Base-by-base conservation (phyloP, 2,797 vertebrate genomes). In the Babyrousa celebensis region DNA sequence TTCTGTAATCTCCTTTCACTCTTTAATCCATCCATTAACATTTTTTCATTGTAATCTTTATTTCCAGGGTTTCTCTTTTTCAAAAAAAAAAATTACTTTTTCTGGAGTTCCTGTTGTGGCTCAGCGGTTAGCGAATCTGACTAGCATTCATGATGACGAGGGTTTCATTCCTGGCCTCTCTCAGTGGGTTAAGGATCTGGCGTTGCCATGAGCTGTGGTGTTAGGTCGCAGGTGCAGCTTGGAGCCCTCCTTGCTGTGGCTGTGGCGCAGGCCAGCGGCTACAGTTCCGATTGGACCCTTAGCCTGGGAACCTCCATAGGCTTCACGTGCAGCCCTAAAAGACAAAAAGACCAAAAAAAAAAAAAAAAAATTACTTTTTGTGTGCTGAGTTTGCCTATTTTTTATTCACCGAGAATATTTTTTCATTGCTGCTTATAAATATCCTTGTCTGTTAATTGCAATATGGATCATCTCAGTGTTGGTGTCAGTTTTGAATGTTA, bases 11-110 rank as follows among this genome's bases (percentile, higher is more conserved):
- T 88, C 36, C 5, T 74, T 67, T 75, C 52, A 36, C 36, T 77
- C 23, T 89, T 67, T 84, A 68, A 48, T 85, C n/a, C 62, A n/a
- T 36, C 40, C n/a, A 62, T 68, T 77, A 77, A 62, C 70, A 12
- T 68, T 60, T 60, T 77, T 23, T 68, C 52, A 17, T 15, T 54
- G 21, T 72, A 23, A 72, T 56, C 87, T 93, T 88, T 88, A 94
- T 72, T 88, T 74, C 21, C n/a, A 3, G n/a, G 56, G 43, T n/a
- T 65, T 95, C n/a, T 84, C 36, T 56, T 63, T 84, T 92, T 56
- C n/a, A 74, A 67, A 79, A 95, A 32, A 25, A 74, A 67, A 79
- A 95, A 32, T 36, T 6, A 70, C n/a, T 84, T 48, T 63, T 68
- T 89, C 62, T 48, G 43, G 43, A 48, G 43, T 48, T 48, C 43